These are phyloP conservation scores for Acronicta aceris DNA, from an alignment of 2,888 invertebrate species.

Conservation along the genomic window DNA sequence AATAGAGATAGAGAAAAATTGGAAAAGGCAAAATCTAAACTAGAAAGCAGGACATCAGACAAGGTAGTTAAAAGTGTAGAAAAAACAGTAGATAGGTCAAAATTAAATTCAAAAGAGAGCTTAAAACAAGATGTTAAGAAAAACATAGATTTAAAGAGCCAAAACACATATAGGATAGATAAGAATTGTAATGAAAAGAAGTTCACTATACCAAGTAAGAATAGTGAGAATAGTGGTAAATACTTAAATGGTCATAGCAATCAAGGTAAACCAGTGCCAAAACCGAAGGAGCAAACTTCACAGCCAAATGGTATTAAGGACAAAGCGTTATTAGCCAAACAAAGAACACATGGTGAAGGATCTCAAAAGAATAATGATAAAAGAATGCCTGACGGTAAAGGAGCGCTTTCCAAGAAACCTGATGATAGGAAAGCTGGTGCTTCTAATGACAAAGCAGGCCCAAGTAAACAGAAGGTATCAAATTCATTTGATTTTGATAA, in stretches of 20 bases:
- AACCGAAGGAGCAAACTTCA: slow-evolving; percentile 65
- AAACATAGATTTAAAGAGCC: slow-evolving; percentile 83
- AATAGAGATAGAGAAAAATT: slow-evolving; percentile 79
- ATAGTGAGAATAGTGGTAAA: slow-evolving; percentile 68
- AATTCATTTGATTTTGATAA: slow-evolving; percentile 84
- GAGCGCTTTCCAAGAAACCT: slow-evolving; percentile 61
- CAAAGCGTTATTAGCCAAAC: slow-evolving; percentile 63
- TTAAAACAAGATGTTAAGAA: slow-evolving; percentile 68
- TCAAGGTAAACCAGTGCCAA: slow-evolving; percentile 75
- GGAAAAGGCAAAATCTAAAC: slow-evolving; percentile 78
- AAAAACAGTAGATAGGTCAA: slow-evolving; percentile 71
- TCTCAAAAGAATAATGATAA: slow-evolving; percentile 66
- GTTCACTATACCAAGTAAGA: slow-evolving; percentile 64
- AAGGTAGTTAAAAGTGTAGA: slow-evolving; percentile 63
- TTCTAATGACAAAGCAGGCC: slow-evolving; percentile 62
- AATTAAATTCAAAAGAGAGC: slow-evolving; percentile 69
- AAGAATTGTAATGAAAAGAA: slow-evolving; percentile 80
- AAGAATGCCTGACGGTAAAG: slow-evolving; percentile 63
- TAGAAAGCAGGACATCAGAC: slow-evolving; percentile 71
- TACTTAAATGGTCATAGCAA: slow-evolving; percentile 72
- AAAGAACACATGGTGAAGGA: slow-evolving; percentile 60
- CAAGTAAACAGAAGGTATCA: slow-evolving; percentile 71
- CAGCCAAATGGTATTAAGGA: slow-evolving; percentile 68
- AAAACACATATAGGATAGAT: slow-evolving; percentile 87
- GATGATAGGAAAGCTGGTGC: slow-evolving; percentile 68